Conservation (phyloP, 2,888 invertebrate genomes). For the Notodonta dromedarius region DNA sequence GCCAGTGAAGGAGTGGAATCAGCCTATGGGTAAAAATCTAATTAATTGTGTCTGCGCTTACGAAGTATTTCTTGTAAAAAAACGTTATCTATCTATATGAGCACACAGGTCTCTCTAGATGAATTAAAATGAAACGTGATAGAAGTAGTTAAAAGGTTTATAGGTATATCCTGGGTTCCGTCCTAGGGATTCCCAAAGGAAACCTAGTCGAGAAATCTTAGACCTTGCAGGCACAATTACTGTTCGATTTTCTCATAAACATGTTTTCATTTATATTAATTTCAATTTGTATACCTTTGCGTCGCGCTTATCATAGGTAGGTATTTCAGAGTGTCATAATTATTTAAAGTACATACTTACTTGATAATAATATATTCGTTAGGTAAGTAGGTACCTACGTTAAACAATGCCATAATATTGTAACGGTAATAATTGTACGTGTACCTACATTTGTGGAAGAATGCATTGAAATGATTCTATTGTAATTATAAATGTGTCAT, state of each 20-base stretch:
- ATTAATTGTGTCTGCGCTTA: too few species aligned
- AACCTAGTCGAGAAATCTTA: too few species aligned
- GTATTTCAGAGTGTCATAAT: conserved; percentile 6
- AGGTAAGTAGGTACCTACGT: background rate
- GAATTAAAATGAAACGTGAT: too few species aligned
- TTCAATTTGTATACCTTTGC: background rate
- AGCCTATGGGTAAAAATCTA: background rate
- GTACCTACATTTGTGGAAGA: conserved; percentile 29
- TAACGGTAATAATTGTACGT: conserved; percentile 8
- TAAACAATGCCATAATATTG: conserved; percentile 2
- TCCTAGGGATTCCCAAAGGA: too few species aligned
- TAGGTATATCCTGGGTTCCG: too few species aligned
- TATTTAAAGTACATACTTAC: conserved; percentile 1
- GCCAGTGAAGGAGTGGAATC: conserved; percentile 20
- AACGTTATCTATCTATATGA: too few species aligned
- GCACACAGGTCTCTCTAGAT: too few species aligned
- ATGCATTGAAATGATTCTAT: conserved; percentile 27
- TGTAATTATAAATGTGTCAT: conserved; percentile 43
- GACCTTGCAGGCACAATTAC: too few species aligned
- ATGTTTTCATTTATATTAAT: background rate
- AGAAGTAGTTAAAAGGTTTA: too few species aligned
- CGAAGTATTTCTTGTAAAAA: too few species aligned
- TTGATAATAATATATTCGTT: background rate
- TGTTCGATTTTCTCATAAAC: background rate
- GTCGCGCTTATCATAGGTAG: conserved; percentile 1